Evolutionary conservation across 2,797 vertebrate species (phyloP).

Genomic region (Luscinia megarhynchos): DNA sequence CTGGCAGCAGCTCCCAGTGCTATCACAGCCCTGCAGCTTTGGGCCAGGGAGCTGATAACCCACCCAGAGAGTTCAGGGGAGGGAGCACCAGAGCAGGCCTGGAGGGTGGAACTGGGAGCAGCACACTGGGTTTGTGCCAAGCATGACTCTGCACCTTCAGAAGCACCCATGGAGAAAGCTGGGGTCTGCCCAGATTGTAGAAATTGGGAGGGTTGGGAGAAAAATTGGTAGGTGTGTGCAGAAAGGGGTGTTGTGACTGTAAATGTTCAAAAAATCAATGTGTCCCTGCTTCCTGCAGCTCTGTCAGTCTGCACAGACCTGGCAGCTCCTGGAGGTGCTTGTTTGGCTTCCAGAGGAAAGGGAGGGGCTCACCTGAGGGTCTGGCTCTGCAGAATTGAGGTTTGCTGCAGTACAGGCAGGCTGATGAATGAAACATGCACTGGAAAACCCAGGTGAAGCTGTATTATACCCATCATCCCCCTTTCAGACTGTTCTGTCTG

Average conservation of each 20-base stretch:
- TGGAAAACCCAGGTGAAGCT: not conserved
- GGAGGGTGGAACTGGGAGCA: not conserved
- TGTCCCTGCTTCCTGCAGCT: not conserved
- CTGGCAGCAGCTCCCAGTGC: not conserved
- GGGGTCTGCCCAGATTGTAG: not conserved
- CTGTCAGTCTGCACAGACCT: not conserved
- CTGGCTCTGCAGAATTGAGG: not conserved
- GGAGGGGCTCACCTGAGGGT: not conserved
- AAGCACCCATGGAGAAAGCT: not conserved
- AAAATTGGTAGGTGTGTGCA: not conserved
- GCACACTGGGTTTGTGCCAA: not conserved
- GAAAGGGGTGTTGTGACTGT: not conserved
- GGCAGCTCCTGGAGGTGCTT: not conserved
- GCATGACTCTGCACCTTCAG: not conserved
- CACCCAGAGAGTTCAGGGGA: not conserved
- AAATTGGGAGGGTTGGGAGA: not conserved
- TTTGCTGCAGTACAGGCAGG: not conserved
- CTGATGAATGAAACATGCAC: not conserved
- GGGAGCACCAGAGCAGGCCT: not conserved
- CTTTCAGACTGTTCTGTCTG: not conserved
- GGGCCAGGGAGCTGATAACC: constrained; percentile 42
- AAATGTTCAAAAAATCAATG: not conserved
- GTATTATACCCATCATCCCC: not conserved
- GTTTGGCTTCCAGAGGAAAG: not conserved
- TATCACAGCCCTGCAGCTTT: constrained; percentile 28